Base-by-base conservation (phyloP, 2,797 vertebrate species). In the Peromyscus eremicus region DNA sequence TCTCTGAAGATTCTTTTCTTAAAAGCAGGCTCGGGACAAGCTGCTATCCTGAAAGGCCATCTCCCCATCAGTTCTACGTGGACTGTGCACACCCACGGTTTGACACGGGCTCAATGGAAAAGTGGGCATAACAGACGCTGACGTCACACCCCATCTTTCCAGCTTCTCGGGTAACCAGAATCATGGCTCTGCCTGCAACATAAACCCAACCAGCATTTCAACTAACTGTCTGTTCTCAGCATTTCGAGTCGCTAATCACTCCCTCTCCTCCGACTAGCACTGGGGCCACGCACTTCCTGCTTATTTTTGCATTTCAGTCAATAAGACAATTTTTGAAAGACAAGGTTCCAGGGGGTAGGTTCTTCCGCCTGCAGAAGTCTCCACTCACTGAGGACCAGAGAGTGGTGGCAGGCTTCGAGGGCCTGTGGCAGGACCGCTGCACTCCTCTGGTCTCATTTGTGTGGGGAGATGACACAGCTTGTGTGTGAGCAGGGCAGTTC, bases 401-500 rank as follows among this genome's bases (percentile, higher is more conserved):
- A 9, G 7, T 0, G 43, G 64, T 1, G 27, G n/a, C 32, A 6
- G 79, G 14, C 27, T 43, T 14, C 0, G 3, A 9, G 14, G 29
- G 25, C 0, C 21, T 23, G 55, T 29, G 25, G 2, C 29, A 57
- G 81, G 81, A 14, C 34, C 0, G 23, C 0, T 4, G 77, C 0
- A 13, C 40, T n/a, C 27, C 46, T 32, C 0, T 0, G 0, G 4
- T 34, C 64, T 37, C 60, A 3, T 32, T 21, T 40, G 0, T 23
- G 43, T 10, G 25, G 5, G 66, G 57, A n/a, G 57, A 13, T 1
- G 5, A 19, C 1, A 0, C 17, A 2, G 52, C 40, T 9, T 0
- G 1, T 40, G 23, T 17, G 1, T n/a, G 23, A 68, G 46, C 12
- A 27, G 27, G 2, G 68, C 0, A 10, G 1, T 27, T 64, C 86